Base-by-base conservation (phyloP, 2,113 vertebrate species). In the Psittacus erithacus region DNA sequence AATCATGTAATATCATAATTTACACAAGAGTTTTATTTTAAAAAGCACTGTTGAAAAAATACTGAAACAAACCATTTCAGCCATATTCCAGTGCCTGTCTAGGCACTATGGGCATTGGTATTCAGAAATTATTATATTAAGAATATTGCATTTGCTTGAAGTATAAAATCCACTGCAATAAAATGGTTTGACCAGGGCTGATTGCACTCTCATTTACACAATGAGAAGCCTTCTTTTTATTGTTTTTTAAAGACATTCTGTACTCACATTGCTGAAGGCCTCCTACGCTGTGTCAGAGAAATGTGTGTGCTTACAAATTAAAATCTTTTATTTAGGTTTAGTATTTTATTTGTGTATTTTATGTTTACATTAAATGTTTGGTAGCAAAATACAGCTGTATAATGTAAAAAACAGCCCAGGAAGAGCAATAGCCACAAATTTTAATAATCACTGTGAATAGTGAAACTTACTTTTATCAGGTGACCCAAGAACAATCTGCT, bases 391-490 rank as follows among this genome's bases (percentile, higher is more conserved):
- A 43, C 4, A 74, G n/a, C 53, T 84, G 9, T 39, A 29, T 35
- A 86, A 55, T 70, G 13, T 19, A 63, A 60, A 22, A 33, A 90
- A 44, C 47, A 76, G 20, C 73, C 77, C 46, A 62, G 24, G 67
- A 62, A 94, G 87, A 91, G 87, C 14, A 84, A 35, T 78, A 90
- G 28, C 22, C 13, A 20, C 44, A 57, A 28, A 64, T 86, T 83
- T 71, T 68, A 78, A 64, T 71, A 75, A 86, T 44, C 25, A 28
- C 15, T 53, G 55, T 47, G 60, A 88, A 71, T 20, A 83, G 55
- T 52, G 76, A 80, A 87, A 75, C 92, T 93, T 87, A 38, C 53
- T 95, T 94, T 74, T 74, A 55, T 71, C 82, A 83, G 47, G 55
- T 75, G 79, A 92, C 39, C 82, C 82, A 63, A 0, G 0, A 92